These are phyloP conservation scores for Isurus oxyrinchus DNA, from an alignment of 2,113 vertebrate species.

Conservation along the genomic window DNA sequence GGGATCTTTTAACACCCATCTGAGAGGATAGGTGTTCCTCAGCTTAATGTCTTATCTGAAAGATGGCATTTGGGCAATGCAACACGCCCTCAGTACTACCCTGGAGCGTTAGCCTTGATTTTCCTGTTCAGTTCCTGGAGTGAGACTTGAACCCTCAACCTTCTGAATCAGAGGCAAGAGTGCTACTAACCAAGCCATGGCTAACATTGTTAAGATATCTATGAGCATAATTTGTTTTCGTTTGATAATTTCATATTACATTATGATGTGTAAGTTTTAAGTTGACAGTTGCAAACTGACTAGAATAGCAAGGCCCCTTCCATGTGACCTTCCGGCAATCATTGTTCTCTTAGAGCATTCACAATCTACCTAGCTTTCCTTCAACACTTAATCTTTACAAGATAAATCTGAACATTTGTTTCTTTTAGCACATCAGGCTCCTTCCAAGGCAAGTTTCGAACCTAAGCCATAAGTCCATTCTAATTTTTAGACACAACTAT, in stretches of 20 bases:
- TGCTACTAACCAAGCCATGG: too few species aligned
- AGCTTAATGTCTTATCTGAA: neutral
- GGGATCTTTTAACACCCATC: neutral
- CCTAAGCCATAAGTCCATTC: neutral
- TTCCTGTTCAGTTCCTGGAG: neutral
- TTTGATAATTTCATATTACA: neutral
- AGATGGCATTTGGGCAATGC: neutral
- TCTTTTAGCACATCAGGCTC: neutral
- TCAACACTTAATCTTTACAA: neutral
- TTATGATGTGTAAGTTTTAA: neutral
- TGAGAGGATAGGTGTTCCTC: neutral
- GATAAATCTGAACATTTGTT: neutral
- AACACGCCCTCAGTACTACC: too few species aligned
- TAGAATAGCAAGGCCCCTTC: neutral
- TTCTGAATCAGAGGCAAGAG: neutral
- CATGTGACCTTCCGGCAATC: neutral
- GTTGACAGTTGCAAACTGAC: neutral
- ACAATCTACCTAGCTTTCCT: neutral
- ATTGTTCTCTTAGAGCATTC: neutral
- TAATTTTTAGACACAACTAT: neutral
- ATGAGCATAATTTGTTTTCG: neutral
- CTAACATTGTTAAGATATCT: neutral
- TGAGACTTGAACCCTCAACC: neutral
- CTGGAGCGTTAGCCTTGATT: neutral
- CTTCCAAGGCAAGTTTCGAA: neutral